These are phyloP conservation scores for Orbicella faveolata DNA, from an alignment of 64 coral and sea anemone species.

Conservation along the genomic window DNA sequence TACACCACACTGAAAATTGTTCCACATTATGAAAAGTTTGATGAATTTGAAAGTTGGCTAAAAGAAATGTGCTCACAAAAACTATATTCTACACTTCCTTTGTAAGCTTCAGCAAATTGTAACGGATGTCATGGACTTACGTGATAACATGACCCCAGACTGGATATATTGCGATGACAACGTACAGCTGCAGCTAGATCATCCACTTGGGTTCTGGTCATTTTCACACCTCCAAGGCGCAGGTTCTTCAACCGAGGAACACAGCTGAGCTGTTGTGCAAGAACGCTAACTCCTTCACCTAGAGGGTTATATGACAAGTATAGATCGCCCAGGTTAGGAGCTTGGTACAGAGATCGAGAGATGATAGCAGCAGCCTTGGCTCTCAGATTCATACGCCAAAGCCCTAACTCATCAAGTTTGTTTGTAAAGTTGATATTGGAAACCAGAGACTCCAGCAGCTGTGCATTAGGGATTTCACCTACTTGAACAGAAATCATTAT, in stretches of 20 bases:
- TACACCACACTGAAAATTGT: too few species aligned
- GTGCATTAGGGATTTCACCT: not conserved
- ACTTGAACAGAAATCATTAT: not conserved
- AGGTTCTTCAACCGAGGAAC: not conserved
- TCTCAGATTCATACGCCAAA: not conserved
- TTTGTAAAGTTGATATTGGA: not conserved
- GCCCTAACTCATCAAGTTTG: not conserved
- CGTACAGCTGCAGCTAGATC: not conserved
- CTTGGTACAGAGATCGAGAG: not conserved
- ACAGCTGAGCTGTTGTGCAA: not conserved
- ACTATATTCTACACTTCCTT: too few species aligned
- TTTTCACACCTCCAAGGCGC: not conserved
- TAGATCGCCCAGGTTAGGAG: not conserved
- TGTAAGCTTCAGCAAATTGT: too few species aligned
- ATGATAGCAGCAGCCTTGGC: not conserved
- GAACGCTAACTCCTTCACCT: not conserved
- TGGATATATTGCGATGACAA: not conserved
- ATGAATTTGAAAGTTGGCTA: not conserved
- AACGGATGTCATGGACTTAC: not conserved
- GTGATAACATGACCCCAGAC: not conserved
- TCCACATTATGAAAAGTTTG: not conserved
- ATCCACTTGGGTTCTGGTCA: not conserved
- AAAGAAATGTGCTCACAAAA: not conserved
- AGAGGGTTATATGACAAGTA: slow-evolving; percentile 2
- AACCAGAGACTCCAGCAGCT: not conserved